Percentiles rank a stretch among this genome's conserved stretches.
Evolutionary conservation across 2,113 vertebrate species (phyloP).

Genomic region (Cynocephalus volans): DNA sequence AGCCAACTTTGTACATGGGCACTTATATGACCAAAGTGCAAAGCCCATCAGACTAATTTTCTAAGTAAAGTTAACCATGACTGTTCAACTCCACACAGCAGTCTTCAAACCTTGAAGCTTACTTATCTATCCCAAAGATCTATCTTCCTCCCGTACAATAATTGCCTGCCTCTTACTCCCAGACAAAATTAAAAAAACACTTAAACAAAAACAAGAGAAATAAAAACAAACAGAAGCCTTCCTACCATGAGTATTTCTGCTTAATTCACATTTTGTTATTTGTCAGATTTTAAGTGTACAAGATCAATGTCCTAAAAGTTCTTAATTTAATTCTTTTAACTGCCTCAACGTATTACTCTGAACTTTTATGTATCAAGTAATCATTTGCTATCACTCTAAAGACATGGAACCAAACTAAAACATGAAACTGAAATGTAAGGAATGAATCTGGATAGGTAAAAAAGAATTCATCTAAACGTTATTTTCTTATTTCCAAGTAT

Average conservation of each 20-base stretch:
- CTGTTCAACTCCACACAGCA: slow-evolving; percentile 74
- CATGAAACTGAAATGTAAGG: slow-evolving; percentile 63
- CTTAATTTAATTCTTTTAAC: slow-evolving; percentile 63
- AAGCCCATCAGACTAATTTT: slow-evolving; percentile 85
- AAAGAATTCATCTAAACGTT: slow-evolving; percentile 74
- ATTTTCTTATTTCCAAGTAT: slow-evolving; percentile 80
- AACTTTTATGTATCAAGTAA: slow-evolving; percentile 72
- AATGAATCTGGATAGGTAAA: slow-evolving; percentile 66
- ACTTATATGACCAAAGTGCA: slow-evolving; percentile 89
- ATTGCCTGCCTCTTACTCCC: not conserved
- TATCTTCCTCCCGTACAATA: slow-evolving; percentile 54
- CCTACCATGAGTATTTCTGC: slow-evolving; percentile 74
- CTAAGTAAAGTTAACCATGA: slow-evolving; percentile 75
- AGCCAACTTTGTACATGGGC: slow-evolving; percentile 88
- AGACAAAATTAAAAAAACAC: slow-evolving; percentile 7
- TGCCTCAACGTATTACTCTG: slow-evolving; percentile 70
- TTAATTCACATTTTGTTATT: slow-evolving; percentile 86
- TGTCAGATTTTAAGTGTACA: slow-evolving; percentile 77
- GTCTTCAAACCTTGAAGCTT: slow-evolving; percentile 83
- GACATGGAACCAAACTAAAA: slow-evolving; percentile 75
- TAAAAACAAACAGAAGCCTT: slow-evolving; percentile 49
- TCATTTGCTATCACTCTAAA: slow-evolving; percentile 75
- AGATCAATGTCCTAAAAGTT: slow-evolving; percentile 75
- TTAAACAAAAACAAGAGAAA: slow-evolving; percentile 60
- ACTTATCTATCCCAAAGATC: slow-evolving; percentile 67